These are phyloP conservation scores for Cettia cetti DNA, from an alignment of 2,113 vertebrate genomes.

Conservation along the genomic window DNA sequence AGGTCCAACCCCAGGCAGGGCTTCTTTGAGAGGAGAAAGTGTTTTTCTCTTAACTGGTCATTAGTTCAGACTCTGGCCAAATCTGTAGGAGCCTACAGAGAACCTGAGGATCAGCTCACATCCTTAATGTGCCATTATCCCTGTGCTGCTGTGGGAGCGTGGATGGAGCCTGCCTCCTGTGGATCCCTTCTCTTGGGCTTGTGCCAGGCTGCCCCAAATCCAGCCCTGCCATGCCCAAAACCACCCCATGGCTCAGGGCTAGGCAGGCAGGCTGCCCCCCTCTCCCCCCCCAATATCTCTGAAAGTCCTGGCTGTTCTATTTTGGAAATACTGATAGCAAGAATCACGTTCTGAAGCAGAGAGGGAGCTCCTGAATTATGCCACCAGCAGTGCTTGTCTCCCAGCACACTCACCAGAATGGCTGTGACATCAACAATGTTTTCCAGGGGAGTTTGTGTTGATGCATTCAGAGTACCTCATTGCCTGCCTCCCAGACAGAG, in stretches of 20 bases:
- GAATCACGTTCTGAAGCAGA: background rate
- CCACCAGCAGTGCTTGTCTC: background rate
- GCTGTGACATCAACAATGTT: background rate
- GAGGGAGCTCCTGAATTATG: background rate
- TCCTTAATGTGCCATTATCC: rapidly evolving
- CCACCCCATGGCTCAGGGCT: rapidly evolving
- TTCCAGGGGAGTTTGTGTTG: background rate
- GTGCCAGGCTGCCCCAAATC: background rate
- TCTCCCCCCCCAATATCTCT: no score
- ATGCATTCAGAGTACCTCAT: background rate
- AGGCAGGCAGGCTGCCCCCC: background rate
- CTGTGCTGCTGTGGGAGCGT: background rate
- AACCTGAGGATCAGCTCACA: background rate
- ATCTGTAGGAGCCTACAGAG: background rate
- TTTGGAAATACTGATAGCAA: background rate
- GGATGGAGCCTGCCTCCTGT: background rate
- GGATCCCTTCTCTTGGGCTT: no score
- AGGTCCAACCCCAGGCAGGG: background rate
- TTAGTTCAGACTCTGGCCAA: background rate
- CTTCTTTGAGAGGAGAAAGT: background rate
- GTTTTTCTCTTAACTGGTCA: background rate
- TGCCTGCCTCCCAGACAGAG: background rate
- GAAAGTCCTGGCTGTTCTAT: background rate
- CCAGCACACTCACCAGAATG: rapidly evolving
- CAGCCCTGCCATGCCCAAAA: background rate